Percentiles rank a stretch among this genome's conserved stretches.
phyloP scores from a whole-genome alignment of 2,888 invertebrate species.

The Hartigia nigra region DNA sequence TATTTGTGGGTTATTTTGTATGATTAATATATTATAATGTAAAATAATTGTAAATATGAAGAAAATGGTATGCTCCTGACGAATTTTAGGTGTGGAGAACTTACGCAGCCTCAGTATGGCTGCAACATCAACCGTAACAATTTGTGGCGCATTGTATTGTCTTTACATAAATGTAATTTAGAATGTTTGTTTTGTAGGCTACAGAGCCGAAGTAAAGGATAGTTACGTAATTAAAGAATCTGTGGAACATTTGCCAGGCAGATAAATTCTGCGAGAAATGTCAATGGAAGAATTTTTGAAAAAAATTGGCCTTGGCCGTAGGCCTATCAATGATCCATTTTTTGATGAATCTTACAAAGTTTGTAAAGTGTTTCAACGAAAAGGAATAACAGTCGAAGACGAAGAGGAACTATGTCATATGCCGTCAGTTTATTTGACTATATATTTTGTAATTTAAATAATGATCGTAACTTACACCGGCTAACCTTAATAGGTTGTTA shows the following conservation, averaged over 20 bases:
- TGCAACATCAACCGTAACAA: neutral
- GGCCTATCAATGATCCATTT: constrained; percentile 67
- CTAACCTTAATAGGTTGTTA: neutral
- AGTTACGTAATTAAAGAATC: neutral
- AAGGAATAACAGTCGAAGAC: constrained; percentile 70
- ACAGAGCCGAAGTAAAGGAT: neutral
- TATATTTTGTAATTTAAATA: neutral
- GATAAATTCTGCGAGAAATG: neutral
- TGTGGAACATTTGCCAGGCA: neutral
- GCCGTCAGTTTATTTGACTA: neutral
- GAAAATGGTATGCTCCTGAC: neutral
- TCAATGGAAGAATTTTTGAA: constrained; percentile 44
- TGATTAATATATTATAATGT: neutral
- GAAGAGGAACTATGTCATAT: constrained; percentile 70
- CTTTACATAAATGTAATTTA: neutral
- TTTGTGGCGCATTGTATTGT: neutral
- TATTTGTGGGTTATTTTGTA: neutral
- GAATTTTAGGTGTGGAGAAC: neutral
- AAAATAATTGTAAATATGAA: neutral
- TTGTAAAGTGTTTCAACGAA: constrained; percentile 56
- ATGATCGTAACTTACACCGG: neutral
- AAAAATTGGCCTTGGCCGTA: constrained; percentile 64
- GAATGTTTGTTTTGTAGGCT: neutral
- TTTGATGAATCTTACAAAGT: constrained; percentile 66
- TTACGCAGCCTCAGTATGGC: neutral